Percentiles rank a stretch among this genome's conserved stretches.
Evolutionary conservation across 2,888 invertebrate genomes (phyloP).

Genomic region (Drepana falcataria): DNA sequence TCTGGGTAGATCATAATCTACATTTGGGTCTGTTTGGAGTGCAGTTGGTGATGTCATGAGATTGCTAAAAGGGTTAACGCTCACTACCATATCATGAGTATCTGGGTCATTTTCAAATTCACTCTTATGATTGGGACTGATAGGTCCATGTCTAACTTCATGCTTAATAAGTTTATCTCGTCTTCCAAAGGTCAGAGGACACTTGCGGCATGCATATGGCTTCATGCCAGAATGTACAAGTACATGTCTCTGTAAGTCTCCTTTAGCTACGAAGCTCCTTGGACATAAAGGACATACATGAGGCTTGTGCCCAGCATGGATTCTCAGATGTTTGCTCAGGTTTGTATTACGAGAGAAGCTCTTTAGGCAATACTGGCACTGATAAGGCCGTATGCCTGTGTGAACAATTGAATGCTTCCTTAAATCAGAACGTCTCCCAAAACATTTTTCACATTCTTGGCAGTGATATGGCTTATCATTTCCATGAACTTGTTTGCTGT

Average conservation of each 20-base stretch:
- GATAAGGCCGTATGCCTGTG: conserved; percentile 86
- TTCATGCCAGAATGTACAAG: conserved; percentile 83
- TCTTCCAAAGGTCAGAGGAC: conserved; percentile 82
- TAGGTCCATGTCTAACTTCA: conserved; percentile 79
- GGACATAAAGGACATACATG: conserved; percentile 86
- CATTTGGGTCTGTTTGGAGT: conserved; percentile 39
- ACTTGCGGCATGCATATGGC: conserved; percentile 82
- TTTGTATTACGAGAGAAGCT: conserved; percentile 88
- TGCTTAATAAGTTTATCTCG: conserved; percentile 84
- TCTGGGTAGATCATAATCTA: conserved; percentile 66
- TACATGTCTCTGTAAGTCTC: conserved; percentile 82
- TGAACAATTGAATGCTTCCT: conserved; percentile 87
- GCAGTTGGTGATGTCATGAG: conserved; percentile 64
- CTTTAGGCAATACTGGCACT: conserved; percentile 85
- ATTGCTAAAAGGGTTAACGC: conserved; percentile 79
- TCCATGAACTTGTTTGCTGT: conserved; percentile 82
- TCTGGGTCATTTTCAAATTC: conserved; percentile 53
- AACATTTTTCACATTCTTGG: conserved; percentile 83
- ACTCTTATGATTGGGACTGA: conserved; percentile 41
- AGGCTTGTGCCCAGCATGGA: conserved; percentile 84
- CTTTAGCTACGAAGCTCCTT: conserved; percentile 84
- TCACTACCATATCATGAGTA: conserved; percentile 78
- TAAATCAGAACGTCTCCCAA: conserved; percentile 84
- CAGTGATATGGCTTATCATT: conserved; percentile 85
- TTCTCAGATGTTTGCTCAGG: conserved; percentile 85